Evolutionary conservation across 2,888 invertebrate species (phyloP), one percentile per base, ranked within the genome.

Genomic region (Hirtodrosophila histrioides): DNA sequence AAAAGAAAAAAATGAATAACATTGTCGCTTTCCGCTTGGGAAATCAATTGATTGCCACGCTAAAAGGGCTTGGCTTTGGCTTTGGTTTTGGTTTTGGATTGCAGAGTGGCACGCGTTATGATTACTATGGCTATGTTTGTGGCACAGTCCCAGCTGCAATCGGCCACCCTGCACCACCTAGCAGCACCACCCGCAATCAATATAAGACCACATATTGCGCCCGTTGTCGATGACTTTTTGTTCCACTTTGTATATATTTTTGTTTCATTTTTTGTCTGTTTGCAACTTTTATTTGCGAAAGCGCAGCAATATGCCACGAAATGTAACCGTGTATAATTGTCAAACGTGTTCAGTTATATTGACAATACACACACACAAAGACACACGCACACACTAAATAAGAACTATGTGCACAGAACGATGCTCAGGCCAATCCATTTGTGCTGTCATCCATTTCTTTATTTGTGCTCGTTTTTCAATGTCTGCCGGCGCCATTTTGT

Each of bases 21-120:
- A 62, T 69, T 72, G 55, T 56, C 58, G 41, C 51, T 63, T 63
- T 61, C 72, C 85, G 54, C 88, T 62, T 71, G 85, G 85, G 85
- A 88, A 85, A 85, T 85, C 85, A 88, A 74, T 88, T 84, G 85
- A 85, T 85, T 81, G 88, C 81, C 76, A 68, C 85, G 88, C 81
- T 78, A 61, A 88, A 88, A 86, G 88, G 69, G 71, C 72, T 75
- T 69, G 51, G 65, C 70, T 75, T 61, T 17, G 17, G 17, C 17
- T 17, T 17, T 76, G 60, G 55, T 49, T 53, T 39, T 65, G 27
- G 53, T 44, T 57, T 49, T 48, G 56, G 51, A 40, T 41, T 45
- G 33, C 39, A 33, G 41, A 53, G 36, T 65, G 61, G 62, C 43
- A 62, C 36, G 61, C 31, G 37, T 39, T 54, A 60, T 76, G 74